phyloP scores from a whole-genome alignment of 2,888 invertebrate genomes.

The Parnassius orleans region DNA sequence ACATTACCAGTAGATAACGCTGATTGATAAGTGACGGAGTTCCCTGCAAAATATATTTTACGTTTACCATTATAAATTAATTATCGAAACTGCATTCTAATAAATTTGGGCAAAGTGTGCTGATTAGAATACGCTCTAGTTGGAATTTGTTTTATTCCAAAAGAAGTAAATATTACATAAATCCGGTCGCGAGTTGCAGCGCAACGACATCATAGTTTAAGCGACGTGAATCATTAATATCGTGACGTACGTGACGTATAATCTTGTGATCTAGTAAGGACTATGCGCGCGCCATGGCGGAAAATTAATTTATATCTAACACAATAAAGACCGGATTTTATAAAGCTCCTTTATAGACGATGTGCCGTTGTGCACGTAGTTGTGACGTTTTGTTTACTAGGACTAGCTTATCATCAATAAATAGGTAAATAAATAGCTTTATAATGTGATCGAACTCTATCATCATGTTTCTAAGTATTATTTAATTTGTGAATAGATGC shows the following conservation, averaged over 20 bases:
- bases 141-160: conserved; percentile 21
- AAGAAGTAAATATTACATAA: conserved; percentile 13
- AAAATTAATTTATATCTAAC: conserved; percentile 2
- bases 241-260: conserved; percentile 23
- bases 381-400: conserved; percentile 10
- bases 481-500: no score
- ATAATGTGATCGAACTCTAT: neutral
- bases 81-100: no score
- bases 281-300: conserved; percentile 1
- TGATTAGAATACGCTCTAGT: conserved; percentile 20
- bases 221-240: conserved; percentile 16
- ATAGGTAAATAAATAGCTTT: conserved; percentile 2
- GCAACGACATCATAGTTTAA: neutral
- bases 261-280: conserved; percentile 22
- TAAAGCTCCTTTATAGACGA: conserved; percentile 1
- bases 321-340: neutral
- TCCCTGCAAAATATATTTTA: no score
- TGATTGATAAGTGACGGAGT: no score
- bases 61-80: no score
- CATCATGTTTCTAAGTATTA: no score
- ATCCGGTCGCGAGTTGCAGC: conserved; percentile 6
- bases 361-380: conserved; percentile 18
- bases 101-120: neutral
- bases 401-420: neutral
- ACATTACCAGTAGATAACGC: no score